Evolutionary conservation across 2,113 vertebrate species (phyloP), one percentile per base, ranked within the genome.

Genomic region (Choloepus hoffmanni): DNA sequence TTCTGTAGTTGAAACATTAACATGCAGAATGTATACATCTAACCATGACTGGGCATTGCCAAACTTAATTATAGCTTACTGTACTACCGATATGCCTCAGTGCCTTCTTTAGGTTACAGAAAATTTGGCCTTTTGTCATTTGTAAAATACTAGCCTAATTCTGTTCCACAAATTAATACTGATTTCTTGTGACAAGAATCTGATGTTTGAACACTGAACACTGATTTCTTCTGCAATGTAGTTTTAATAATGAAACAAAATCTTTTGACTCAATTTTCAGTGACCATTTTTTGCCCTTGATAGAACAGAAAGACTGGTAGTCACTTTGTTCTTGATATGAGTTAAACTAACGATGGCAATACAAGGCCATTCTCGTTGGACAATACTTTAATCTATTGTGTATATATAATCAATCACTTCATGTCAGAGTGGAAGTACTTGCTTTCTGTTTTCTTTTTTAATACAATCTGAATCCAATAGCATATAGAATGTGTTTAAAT

Each of bases 211-310:
- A 65, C 36, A 90, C 18, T 85, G 55, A 96, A 68, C 67, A 92
- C 62, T 90, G 28, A 85, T 93, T 96, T 98, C 23, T 90, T 97
- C 43, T 92, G 28, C 43, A 85, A 65, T 78, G 26, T 93, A 63
- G 87, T 96, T 87, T 43, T 91, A 95, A 93, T 40, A 97, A 78
- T 4, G 67, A 81, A 96, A 96, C 18, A 89, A 95, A 92, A 95
- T 48, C 28, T 62, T 97, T 95, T 78, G 70, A 45, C 70, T 95
- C 28, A 65, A 62, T 96, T 97, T 97, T 87, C 74, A 36, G 60
- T 97, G 74, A 92, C 33, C 43, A 93, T 90, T 70, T 74, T 98
- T 97, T 95, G 70, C n/a, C 74, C 87, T 93, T 97, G 91, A 95
- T 43, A 96, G 83, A 95, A 92, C 50, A 96, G 77, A 94, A 94